Conservation (phyloP, 2,888 invertebrate genomes). For the Melieria picta region DNA sequence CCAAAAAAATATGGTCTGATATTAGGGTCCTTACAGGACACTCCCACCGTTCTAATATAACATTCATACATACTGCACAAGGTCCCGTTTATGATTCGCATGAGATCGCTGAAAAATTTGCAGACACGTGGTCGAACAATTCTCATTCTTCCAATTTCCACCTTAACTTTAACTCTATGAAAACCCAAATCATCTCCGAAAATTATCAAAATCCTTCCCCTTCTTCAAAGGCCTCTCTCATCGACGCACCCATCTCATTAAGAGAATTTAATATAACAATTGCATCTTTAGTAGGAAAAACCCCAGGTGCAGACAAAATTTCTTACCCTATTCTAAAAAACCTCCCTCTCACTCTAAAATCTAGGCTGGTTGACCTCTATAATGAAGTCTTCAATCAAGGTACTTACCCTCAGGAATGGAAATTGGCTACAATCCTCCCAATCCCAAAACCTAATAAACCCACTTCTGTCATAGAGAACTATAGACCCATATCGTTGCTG, state of each 20-base stretch:
- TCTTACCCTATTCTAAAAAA: neutral
- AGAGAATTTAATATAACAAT: conserved; percentile 3
- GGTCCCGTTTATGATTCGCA: neutral
- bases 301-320: no score
- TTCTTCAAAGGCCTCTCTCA: neutral
- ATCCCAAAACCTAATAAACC: no score
- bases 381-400: no score
- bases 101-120: neutral
- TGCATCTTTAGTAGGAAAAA: neutral
- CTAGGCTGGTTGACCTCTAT: no score
- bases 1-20: conserved; percentile 21
- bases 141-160: conserved; percentile 3
- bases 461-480: no score
- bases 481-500: no score
- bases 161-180: neutral
- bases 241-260: neutral
- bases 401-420: no score
- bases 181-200: neutral
- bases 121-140: conserved; percentile 4
- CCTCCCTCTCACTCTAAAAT: no score
- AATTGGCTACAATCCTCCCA: no score
- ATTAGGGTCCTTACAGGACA: conserved; percentile 6
- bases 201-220: neutral
- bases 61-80: neutral
- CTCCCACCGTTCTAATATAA: neutral